Base-by-base conservation (phyloP, 2,888 invertebrate species). In the Mesopsocus fuscifrons region DNA sequence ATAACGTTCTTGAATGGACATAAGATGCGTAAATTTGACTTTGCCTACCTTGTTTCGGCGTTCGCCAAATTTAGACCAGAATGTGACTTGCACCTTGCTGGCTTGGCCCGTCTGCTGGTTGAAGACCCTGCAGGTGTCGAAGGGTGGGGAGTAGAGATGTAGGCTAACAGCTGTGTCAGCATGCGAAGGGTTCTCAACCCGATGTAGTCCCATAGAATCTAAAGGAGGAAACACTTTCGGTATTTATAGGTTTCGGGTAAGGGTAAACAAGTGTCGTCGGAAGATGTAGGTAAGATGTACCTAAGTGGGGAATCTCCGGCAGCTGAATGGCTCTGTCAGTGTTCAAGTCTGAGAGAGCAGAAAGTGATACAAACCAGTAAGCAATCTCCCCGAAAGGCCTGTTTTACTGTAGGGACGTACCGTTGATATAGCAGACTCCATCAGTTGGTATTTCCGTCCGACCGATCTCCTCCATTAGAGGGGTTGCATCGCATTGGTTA, bases 121-220 rank as follows among this genome's bases (percentile, higher is more conserved):
- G 58, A 97, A 98, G 22, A 88, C 77, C 22, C 77, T 71, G 59
- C 97, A 98, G 49, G 73, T 66, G 51, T 77, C 70, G 58, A 88
- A 97, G 0, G 94, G 94, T 0, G 94, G 98, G 51, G 84, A 84
- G 62, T 98, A 98, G 2, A 98, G 70, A 58, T 98, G 98, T 20
- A 98, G 66, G 4, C 89, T 91, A 1, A 95, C 83, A 0, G 94
- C 83, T 0, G 78, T 72, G 55, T 94, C 84, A 0, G 79, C 74
- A 56, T 91, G 80, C 8, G 87, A 91, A 0, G 82, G 72, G 59
- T 98, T 98, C 64, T 94, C 94, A 51, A 98, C 87, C 1, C 95
- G 75, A 59, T 98, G 97, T 11, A 98, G 69, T 1, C 97, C 98
- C 50, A 95, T 64, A 1, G 83, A 78, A 62, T 98, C 95, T 95